Percentiles rank a stretch among this genome's conserved stretches.
phyloP scores from a whole-genome alignment of 2,888 invertebrate genomes.

The Anthophora plumipes region DNA sequence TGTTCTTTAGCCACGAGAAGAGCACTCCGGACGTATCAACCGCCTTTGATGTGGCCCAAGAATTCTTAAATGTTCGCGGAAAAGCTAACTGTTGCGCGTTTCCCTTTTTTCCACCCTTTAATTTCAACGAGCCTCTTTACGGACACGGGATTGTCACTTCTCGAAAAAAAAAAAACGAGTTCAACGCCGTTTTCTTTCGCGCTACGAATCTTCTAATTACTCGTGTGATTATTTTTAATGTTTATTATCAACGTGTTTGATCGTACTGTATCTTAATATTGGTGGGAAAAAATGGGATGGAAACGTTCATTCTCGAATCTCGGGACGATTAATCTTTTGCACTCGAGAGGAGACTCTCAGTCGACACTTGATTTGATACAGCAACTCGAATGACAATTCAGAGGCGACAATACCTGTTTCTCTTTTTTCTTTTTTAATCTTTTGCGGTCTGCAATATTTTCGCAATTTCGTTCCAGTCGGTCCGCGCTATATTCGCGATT shows the following conservation, averaged over 20 bases:
- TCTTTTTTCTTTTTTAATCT: no score
- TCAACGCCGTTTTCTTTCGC: not conserved
- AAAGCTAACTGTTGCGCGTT: constrained; percentile 50
- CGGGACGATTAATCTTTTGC: no score
- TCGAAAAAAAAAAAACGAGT: not conserved
- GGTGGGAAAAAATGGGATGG: not conserved
- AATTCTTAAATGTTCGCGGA: constrained; percentile 46
- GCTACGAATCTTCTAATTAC: not conserved
- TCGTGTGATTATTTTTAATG: not conserved
- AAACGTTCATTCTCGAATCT: no score
- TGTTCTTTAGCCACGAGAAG: constrained; percentile 38
- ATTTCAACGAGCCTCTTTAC: not conserved
- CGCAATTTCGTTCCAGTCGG: no score
- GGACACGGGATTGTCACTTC: not conserved
- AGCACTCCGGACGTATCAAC: constrained; percentile 22
- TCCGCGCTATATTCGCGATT: no score
- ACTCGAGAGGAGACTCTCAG: no score
- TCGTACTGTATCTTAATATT: no score
- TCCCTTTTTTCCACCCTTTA: not conserved
- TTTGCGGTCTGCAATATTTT: no score
- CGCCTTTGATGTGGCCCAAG: constrained; percentile 34
- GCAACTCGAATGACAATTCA: no score
- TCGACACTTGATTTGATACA: no score
- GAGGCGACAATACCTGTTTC: no score
- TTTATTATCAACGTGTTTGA: no score